Evolutionary conservation across 2,113 vertebrate species (phyloP).

Genomic region (Chiloscyllium plagiosum): DNA sequence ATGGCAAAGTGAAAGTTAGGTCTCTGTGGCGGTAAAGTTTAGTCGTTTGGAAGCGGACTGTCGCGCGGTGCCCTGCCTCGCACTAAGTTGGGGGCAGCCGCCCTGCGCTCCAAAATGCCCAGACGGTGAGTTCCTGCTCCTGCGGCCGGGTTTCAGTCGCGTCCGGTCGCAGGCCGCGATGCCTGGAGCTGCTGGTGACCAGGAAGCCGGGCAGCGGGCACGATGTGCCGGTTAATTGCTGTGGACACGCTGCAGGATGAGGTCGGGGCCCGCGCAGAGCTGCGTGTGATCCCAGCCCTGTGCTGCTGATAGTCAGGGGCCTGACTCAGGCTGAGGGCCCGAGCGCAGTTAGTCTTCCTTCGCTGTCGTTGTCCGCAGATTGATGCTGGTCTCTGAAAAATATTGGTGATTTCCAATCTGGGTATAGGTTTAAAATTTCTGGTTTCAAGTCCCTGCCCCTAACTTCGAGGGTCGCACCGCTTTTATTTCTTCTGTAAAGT

Average conservation of each 20-base stretch:
- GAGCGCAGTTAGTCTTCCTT: not conserved
- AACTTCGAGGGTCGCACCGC: not conserved
- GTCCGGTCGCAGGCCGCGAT: not conserved
- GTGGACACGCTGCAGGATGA: not conserved
- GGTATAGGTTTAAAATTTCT: not conserved
- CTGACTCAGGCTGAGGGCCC: not conserved
- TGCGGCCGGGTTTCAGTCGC: not conserved
- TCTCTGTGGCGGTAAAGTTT: not conserved
- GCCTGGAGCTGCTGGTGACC: not conserved
- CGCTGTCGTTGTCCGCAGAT: not conserved
- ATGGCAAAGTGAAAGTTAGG: conserved; percentile 26
- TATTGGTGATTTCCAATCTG: not conserved
- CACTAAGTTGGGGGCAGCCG: not conserved
- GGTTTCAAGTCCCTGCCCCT: not conserved
- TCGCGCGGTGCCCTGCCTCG: not conserved
- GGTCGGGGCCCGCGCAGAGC: not conserved
- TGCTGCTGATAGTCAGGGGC: not conserved
- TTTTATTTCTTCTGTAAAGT: not conserved
- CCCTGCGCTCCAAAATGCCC: conserved; percentile 14
- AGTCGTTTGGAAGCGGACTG: not conserved
- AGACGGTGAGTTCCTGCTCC: not conserved
- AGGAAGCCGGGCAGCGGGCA: not conserved
- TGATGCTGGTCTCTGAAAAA: not conserved
- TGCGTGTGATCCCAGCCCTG: not conserved
- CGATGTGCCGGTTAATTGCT: not conserved